These are phyloP conservation scores for Engystomops pustulosus DNA, from an alignment of 2,113 vertebrate genomes.

Conservation along the genomic window DNA sequence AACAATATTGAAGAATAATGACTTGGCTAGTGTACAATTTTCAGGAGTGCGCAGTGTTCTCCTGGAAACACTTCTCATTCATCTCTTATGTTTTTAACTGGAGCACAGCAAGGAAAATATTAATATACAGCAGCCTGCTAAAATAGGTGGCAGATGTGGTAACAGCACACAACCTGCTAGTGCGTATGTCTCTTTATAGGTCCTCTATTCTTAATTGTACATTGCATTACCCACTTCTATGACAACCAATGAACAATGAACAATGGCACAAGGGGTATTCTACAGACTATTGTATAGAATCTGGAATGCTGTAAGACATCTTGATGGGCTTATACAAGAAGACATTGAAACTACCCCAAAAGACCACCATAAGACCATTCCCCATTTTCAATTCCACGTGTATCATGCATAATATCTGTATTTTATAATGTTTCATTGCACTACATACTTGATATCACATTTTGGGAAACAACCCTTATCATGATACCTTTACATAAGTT, in stretches of 20 bases:
- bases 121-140: conserved; percentile 21
- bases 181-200: neutral
- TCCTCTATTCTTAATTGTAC: neutral
- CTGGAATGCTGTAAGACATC: no score
- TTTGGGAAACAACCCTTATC: no score
- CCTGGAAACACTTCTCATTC: neutral
- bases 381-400: no score
- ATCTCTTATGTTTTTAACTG: neutral
- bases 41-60: neutral
- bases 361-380: no score
- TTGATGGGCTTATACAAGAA: no score
- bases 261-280: neutral
- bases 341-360: no score
- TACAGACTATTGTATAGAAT: no score
- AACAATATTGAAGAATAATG: conserved; percentile 41
- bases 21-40: conserved; percentile 25
- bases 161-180: conserved; percentile 6
- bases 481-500: no score
- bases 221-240: neutral
- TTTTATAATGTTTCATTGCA: no score
- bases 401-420: no score
- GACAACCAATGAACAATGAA: neutral
- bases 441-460: no score
- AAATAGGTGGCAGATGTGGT: conserved; percentile 15
- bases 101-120: neutral